Evolutionary conservation across 2,113 vertebrate genomes (phyloP), one percentile per base, ranked within the genome.

Genomic region (Bos javanicus): DNA sequence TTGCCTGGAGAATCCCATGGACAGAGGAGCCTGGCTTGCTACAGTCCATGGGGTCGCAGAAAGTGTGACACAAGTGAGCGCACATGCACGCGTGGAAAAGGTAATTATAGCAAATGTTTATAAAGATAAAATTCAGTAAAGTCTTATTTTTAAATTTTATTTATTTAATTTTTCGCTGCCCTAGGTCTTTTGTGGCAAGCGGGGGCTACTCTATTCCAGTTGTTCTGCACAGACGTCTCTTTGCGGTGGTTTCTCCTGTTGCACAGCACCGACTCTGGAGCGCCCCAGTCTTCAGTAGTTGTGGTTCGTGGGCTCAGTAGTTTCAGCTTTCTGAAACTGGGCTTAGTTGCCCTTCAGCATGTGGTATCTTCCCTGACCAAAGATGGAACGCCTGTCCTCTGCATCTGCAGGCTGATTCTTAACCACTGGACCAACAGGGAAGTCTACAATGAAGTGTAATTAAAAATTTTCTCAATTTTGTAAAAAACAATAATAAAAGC

Each of bases 41-140:
- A 39, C 5, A 71, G 67, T 36, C 67, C 67, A 23, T 71, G 67
- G 67, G 19, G n/a, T 71, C 0, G 5, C 19, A 71, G n/a, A n/a
- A 30, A 71, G 67, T 39, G 19, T 71, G 64, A 71, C 67, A 36
- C 9, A 71, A 71, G 11, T 71, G n/a, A 71, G 67, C 2, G 0
- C 10, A 23, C 19, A 71, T 1, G 4, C 2, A 36, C 10, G 0
- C 0, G 10, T 36, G 64, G 64, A 12, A 71, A 36, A 39, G 67
- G n/a, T 71, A 80, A 64, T 39, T 84, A 33, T 46, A 57, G 48
- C 14, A 62, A 52, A 78, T 54, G 33, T n/a, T 62, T 54, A 60
- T 60, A 39, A 86, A 93, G 33, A 25, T 64, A 87, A 62, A 30
- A 52, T 64, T 64, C 36, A 50, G 83, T 78, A 46, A 91, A 78